Conservation (phyloP, 2,888 invertebrate genomes). For the Sarcophaga variegata region DNA sequence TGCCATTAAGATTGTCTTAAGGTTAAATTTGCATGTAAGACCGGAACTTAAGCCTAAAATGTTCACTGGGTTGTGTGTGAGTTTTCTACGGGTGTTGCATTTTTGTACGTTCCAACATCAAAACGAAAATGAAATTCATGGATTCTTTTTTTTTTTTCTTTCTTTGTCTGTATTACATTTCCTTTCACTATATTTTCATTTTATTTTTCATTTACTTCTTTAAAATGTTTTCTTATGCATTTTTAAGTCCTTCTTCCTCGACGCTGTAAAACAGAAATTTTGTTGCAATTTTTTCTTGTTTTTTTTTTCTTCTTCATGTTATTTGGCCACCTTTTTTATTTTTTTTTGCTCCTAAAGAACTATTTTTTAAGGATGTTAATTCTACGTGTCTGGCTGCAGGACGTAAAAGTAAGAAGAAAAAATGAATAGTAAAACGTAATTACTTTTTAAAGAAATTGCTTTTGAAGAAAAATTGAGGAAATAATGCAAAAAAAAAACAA, state of each 20-base stretch:
- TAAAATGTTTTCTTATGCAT: background rate
- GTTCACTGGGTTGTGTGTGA: background rate
- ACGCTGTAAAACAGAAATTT: background rate
- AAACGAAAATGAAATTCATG: background rate
- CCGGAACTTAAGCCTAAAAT: background rate
- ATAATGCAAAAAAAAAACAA: background rate
- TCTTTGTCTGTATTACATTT: background rate
- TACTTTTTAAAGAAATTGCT: background rate
- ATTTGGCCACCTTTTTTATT: conserved; percentile 43
- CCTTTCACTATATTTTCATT: background rate
- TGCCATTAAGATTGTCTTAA: too few species aligned
- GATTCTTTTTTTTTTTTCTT: background rate
- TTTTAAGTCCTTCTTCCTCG: background rate
- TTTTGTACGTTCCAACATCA: background rate
- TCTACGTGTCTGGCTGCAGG: conserved; percentile 48
- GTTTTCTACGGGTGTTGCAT: too few species aligned
- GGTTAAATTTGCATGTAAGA: too few species aligned
- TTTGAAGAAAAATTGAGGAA: background rate
- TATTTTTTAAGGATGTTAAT: conserved; percentile 1
- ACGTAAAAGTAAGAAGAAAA: background rate
- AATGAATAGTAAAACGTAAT: background rate
- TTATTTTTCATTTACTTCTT: background rate
- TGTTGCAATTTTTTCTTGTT: background rate
- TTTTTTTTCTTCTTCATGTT: background rate
- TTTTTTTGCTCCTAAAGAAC: background rate